Conservation (phyloP, 30 jellyfish, hydroid and myxozoan genomes). For the Phacellophora camtschatica region DNA sequence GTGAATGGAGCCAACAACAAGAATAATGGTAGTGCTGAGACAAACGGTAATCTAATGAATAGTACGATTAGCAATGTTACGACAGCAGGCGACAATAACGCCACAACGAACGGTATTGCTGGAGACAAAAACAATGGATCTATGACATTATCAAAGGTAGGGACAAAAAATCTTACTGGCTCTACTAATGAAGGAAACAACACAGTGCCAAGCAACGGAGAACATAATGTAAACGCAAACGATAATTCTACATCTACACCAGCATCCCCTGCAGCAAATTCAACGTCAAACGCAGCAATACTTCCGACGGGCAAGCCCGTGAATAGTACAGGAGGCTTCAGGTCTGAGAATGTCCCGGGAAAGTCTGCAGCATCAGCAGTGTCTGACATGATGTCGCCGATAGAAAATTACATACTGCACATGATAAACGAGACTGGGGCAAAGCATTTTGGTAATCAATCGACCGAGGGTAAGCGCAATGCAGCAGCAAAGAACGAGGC, state of each 20-base stretch:
- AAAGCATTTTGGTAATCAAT: conserved; percentile 40
- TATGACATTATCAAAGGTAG: neutral
- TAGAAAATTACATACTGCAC: conserved; percentile 53
- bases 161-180: neutral
- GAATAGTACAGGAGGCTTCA: conserved; percentile 22
- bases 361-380: conserved; percentile 50
- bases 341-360: conserved; percentile 46
- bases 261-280: neutral
- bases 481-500: neutral
- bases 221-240: neutral
- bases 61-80: neutral
- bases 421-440: conserved; percentile 56
- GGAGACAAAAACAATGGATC: neutral
- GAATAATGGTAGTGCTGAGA: neutral
- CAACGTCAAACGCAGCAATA: neutral
- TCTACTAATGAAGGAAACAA: too few relatives aligned
- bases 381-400: conserved; percentile 65
- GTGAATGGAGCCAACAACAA: neutral
- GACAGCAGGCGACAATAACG: conserved; percentile 1
- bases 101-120: neutral
- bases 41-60: neutral
- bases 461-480: conserved; percentile 41
- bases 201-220: neutral
- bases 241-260: neutral
- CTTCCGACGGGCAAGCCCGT: neutral